Percentiles rank a stretch among this genome's conserved stretches.
Evolutionary conservation across 2,888 invertebrate genomes (phyloP).

Genomic region (Empis livida): DNA sequence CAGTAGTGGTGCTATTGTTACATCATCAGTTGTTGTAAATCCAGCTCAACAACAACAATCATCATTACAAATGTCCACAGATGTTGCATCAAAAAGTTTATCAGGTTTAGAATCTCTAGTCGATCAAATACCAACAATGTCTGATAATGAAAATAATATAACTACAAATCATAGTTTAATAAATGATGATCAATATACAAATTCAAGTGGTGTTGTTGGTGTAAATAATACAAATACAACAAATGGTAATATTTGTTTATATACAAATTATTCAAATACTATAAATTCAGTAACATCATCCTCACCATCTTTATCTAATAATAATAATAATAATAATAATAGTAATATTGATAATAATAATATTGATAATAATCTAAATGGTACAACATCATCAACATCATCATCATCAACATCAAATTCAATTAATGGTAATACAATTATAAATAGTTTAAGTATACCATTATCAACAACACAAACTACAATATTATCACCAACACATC

Average conservation of each 20-base stretch:
- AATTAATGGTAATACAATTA: slow-evolving; percentile 1
- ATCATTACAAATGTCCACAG: slow-evolving; percentile 25
- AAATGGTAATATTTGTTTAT: slow-evolving; percentile 13
- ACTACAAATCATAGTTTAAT: slow-evolving; percentile 6
- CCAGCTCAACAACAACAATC: background rate
- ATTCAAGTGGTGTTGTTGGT: slow-evolving; percentile 5
- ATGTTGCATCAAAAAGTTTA: slow-evolving; percentile 73
- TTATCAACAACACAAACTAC: slow-evolving; percentile 4
- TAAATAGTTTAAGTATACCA: background rate
- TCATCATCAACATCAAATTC: background rate
- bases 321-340: slow-evolving; percentile 5
- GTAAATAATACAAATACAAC: slow-evolving; percentile 20
- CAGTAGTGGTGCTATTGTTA: background rate
- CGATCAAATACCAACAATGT: slow-evolving; percentile 82
- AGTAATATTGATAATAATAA: slow-evolving; percentile 8
- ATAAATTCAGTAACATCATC: slow-evolving; percentile 10
- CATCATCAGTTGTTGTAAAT: background rate
- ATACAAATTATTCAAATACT: slow-evolving; percentile 7
- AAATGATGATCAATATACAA: background rate
- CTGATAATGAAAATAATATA: slow-evolving; percentile 46
- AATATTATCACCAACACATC: slow-evolving; percentile 6
- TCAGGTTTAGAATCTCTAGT: slow-evolving; percentile 80
- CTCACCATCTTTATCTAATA: slow-evolving; percentile 6
- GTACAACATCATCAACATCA: background rate
- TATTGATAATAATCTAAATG: slow-evolving; percentile 6